Evolutionary conservation across 1,140 invertebrate species (phyloP).

Genomic region (Trichonephila inaurata): DNA sequence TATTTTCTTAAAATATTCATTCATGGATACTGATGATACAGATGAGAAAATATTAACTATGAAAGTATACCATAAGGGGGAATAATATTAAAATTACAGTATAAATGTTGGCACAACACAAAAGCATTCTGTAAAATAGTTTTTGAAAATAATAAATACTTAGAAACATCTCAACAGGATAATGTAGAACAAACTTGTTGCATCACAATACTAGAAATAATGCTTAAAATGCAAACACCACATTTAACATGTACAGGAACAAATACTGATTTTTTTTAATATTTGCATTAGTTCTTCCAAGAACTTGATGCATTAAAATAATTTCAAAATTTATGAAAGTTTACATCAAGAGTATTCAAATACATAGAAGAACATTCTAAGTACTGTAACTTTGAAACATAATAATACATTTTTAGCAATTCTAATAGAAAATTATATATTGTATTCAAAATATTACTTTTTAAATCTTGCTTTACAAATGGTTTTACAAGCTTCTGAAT

Average conservation of each 20-base stretch:
- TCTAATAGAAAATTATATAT: background rate
- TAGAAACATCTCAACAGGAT: background rate
- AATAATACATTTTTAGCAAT: background rate
- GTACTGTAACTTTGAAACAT: too few species aligned
- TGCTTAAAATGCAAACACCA: background rate
- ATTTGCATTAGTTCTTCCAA: background rate
- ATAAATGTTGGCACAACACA: conserved; percentile 29
- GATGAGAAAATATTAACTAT: conserved; percentile 1
- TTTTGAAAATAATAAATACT: conserved; percentile 12
- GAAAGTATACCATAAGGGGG: background rate
- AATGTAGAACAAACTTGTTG: conserved; percentile 2
- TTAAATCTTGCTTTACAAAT: too few species aligned
- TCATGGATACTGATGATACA: conserved; percentile 17
- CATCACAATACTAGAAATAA: background rate
- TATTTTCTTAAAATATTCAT: conserved; percentile 34
- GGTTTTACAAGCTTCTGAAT: background rate
- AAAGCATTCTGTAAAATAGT: conserved; percentile 28
- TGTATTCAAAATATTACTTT: background rate
- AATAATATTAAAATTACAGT: background rate
- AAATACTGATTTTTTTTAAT: background rate
- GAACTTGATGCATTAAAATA: background rate
- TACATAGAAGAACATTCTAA: too few species aligned
- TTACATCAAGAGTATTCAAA: background rate
- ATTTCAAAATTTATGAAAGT: background rate
- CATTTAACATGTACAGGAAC: background rate